Base-by-base conservation (phyloP, 2,888 invertebrate genomes). In the Lathronympha strigana region DNA sequence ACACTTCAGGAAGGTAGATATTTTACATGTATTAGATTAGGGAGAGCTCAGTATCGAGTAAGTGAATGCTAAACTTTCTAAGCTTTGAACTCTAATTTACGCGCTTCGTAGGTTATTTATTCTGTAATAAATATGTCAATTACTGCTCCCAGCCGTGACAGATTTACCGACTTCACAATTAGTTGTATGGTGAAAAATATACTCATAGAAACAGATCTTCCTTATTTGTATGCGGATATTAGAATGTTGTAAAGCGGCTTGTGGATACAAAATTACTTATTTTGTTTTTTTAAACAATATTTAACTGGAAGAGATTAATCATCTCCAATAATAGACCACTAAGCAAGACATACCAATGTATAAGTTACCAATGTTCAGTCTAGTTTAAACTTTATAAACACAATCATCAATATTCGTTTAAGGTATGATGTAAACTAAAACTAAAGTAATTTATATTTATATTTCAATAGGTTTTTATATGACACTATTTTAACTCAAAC, bases 81-180 rank as follows among this genome's bases (percentile, higher is more conserved):
- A 82, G 78, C 79, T 76, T 77, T 77, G 78, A 73, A 80, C 75
- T 75, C 75, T 80, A 84, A 84, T 83, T 82, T 83, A 83, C 81
- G 76, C 77, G 71, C 73, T 76, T 79, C 76, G 71, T 67, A 75
- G 74, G 78, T 82, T 83, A 84, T 84, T 84, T 84, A 82, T 80
- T 78, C 76, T 68, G 82, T 78, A 80, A 85, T 85, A 85, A 84
- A 85, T 80, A 84, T 80, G 84, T 83, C 84, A 85, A 85, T 85
- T 85, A 85, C 78, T 72, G 78, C 73, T 75, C 76, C 72, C 80
- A 77, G 77, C 61, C 75, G 63, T 54, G 82, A 79, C 75, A 77
- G 83, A 84, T 82, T 83, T 83, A 84, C 64, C 68, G 70, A 63
- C 67, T 55, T 67, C 67, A 68, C 69, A 72, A 71, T 72, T 71